Conservation (phyloP, 2,888 invertebrate species). For the Scelioninae gen. 1 region DNA sequence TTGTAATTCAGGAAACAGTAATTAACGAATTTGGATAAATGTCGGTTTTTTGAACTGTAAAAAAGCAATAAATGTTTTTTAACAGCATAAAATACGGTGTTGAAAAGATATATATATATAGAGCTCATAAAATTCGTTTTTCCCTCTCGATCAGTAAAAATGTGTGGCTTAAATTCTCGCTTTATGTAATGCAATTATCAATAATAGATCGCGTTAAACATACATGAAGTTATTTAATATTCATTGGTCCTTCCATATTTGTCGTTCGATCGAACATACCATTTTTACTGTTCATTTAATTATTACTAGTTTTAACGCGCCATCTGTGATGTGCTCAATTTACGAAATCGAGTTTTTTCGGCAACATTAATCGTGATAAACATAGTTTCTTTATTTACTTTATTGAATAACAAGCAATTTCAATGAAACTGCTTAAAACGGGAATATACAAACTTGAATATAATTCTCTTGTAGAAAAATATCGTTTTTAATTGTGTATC, state of each 20-base stretch:
- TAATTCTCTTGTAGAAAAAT: too few species aligned
- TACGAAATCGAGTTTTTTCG: slow-evolving; percentile 14
- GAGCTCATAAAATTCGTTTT: background rate
- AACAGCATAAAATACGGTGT: too few species aligned
- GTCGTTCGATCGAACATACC: slow-evolving; percentile 1
- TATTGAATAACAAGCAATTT: background rate
- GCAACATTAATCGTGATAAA: slow-evolving; percentile 2
- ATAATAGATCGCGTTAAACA: slow-evolving; percentile 13
- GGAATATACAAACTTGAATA: background rate
- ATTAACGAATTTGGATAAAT: too few species aligned
- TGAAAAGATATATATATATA: background rate
- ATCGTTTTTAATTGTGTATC: too few species aligned
- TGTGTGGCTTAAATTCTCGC: background rate
- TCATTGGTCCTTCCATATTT: slow-evolving; percentile 31
- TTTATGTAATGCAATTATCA: slow-evolving; percentile 13
- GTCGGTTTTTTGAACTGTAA: too few species aligned
- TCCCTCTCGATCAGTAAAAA: background rate
- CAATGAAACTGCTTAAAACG: background rate
- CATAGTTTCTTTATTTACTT: background rate
- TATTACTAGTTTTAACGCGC: background rate
- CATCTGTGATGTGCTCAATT: slow-evolving; percentile 11
- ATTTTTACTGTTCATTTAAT: slow-evolving; percentile 7
- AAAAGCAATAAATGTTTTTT: too few species aligned
- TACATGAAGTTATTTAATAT: slow-evolving; percentile 24
- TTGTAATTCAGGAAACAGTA: too few species aligned